Base-by-base conservation (phyloP, 2,113 vertebrate genomes). In the Saimiri boliviensis region DNA sequence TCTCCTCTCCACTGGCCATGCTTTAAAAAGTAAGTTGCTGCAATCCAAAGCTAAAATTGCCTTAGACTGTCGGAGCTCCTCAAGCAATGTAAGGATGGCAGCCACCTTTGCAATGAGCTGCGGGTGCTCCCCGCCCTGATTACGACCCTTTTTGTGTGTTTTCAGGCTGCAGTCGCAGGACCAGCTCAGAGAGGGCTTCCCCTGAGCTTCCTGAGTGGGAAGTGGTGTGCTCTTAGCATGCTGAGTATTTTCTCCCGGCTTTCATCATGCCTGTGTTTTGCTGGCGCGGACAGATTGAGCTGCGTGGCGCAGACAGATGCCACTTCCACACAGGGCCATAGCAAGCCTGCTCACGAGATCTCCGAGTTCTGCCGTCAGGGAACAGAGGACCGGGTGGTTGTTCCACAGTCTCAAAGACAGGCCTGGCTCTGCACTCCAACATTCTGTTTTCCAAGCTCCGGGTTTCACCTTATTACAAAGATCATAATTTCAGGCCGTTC, bases 281-380 rank as follows among this genome's bases (percentile, higher is more conserved):
- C 6, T 47, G 47, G 16, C 3, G 0, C 2, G 0, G 4, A 10
- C 70, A 0, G 0, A 9, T 5, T n/a, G 19, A 1, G 1, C 13
- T 40, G 2, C 9, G 14, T 0, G 25, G 23, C 16, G 12, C 1
- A 1, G 40, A 23, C 7, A 6, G 8, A 6, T 11, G 42, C 25
- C 14, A 35, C 7, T 10, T 25, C n/a, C 3, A 42, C 13, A 5
- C 23, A 4, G 6, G 16, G 8, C n/a, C 11, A 0, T 11, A 30
- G 37, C 20, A 8, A 10, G 45, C 14, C 42, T 12, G 9, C 14
- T 13, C 27, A 20, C 3, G 8, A 37, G 27, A 6, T 2, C 1
- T n/a, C 42, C 6, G 0, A 4, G 42, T 25, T 35, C 71, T 32
- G 12, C n/a, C 6, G 0, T 20, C 25, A 20, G 21, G 0, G 5